phyloP scores from a whole-genome alignment of 2,797 vertebrate genomes.

The Triplophysa yarkandensis region DNA sequence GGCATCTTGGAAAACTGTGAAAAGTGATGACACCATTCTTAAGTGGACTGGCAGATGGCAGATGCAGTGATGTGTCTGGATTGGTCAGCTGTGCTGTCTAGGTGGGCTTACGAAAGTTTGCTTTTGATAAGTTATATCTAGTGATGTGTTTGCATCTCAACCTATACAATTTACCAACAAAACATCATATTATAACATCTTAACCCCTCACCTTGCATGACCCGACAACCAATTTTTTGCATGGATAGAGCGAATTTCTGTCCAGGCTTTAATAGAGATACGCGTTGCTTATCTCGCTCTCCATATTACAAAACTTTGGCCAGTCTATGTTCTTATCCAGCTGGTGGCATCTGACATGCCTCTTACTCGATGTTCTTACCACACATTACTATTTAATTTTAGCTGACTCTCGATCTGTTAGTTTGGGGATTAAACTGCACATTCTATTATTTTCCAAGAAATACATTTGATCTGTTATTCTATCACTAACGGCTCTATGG shows the following conservation, averaged over 20 bases:
- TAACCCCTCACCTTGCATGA: neutral
- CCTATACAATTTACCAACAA: neutral
- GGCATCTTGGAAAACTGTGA: too few relatives aligned
- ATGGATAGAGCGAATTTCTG: neutral
- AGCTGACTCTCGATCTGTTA: neutral
- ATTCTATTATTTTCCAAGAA: neutral
- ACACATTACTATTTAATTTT: neutral
- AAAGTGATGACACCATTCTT: too few relatives aligned
- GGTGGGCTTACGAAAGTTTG: neutral
- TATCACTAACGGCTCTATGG: too few relatives aligned
- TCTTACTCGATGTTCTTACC: neutral
- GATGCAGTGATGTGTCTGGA: too few relatives aligned
- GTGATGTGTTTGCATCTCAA: neutral
- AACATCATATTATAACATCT: neutral
- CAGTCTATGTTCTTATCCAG: conserved; percentile 23
- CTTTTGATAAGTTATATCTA: neutral
- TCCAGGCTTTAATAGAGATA: neutral
- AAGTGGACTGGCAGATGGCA: too few relatives aligned
- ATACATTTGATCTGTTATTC: neutral
- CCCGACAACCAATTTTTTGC: neutral
- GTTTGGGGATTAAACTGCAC: neutral
- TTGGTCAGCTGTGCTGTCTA: too few relatives aligned
- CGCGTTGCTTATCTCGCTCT: conserved; percentile 1
- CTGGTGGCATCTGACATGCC: conserved; percentile 18
- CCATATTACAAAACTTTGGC: conserved; percentile 1